phyloP scores from a whole-genome alignment of 2,888 invertebrate species.

The Mantis religiosa region DNA sequence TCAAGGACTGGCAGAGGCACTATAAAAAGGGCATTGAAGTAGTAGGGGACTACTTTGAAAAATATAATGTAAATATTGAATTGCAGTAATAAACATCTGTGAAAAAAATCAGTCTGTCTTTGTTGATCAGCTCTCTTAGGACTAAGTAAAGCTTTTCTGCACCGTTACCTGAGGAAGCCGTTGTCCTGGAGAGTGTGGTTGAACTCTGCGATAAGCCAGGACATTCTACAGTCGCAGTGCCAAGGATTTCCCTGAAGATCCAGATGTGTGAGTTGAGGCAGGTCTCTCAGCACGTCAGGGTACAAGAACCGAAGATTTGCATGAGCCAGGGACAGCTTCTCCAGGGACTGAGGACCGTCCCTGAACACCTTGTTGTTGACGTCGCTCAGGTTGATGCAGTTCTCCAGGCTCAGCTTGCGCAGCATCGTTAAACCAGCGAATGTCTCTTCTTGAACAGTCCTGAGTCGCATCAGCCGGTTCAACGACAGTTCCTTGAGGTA shows the following conservation, averaged over 20 bases:
- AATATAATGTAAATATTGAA: too few relatives aligned
- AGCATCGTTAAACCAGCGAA: slow-evolving; percentile 14
- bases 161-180: slow-evolving; percentile 10
- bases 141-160: too few relatives aligned
- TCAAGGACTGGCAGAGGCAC: too few relatives aligned
- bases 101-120: too few relatives aligned
- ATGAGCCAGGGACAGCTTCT: slow-evolving; percentile 2
- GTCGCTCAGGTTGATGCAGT: slow-evolving; percentile 1
- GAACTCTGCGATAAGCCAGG: slow-evolving; percentile 12
- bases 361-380: background rate
- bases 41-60: too few relatives aligned
- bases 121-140: too few relatives aligned
- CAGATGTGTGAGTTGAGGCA: background rate
- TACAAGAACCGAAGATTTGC: background rate
- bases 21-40: too few relatives aligned
- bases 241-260: slow-evolving; percentile 24
- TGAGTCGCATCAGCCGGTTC: background rate
- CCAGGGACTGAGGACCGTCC: background rate
- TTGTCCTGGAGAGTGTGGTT: background rate
- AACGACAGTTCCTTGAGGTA: background rate
- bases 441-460: background rate
- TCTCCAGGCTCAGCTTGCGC: background rate
- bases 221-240: slow-evolving; percentile 22
- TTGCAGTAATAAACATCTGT: too few relatives aligned
- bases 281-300: background rate